phyloP scores from a whole-genome alignment of 2,797 vertebrate species.

The Mormyrus proboscirostris region DNA sequence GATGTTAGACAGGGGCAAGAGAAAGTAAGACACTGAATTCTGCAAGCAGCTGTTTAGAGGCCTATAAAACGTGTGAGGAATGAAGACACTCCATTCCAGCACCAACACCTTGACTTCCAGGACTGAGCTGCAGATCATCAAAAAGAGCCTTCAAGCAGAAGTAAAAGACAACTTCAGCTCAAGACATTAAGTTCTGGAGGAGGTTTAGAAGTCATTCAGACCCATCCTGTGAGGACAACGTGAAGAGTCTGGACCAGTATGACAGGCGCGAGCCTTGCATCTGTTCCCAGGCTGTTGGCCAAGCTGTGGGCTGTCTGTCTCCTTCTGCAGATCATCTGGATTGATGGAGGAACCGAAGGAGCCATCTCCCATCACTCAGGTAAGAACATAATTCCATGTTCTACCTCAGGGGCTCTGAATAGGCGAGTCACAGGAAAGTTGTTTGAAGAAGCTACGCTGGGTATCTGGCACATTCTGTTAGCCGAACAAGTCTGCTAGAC shows the following conservation, averaged over 20 bases:
- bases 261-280: background rate
- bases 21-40: background rate
- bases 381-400: background rate
- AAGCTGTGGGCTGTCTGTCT: conserved; percentile 24
- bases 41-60: background rate
- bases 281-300: background rate
- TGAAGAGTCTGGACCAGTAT: background rate
- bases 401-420: background rate
- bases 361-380: background rate
- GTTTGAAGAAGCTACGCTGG: background rate
- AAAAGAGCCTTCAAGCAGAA: background rate
- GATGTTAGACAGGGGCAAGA: background rate
- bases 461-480: background rate
- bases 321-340: conserved; percentile 1
- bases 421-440: background rate
- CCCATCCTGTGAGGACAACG: background rate
- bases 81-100: background rate
- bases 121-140: background rate
- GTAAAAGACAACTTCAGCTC: background rate
- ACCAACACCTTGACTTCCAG: background rate
- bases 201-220: conserved; percentile 6
- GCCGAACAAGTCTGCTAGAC: background rate
- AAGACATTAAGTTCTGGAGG: background rate
- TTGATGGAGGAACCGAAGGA: background rate
- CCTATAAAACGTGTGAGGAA: background rate